Evolutionary conservation across 1,140 invertebrate species (phyloP).

Genomic region (Diorhabda carinulata): DNA sequence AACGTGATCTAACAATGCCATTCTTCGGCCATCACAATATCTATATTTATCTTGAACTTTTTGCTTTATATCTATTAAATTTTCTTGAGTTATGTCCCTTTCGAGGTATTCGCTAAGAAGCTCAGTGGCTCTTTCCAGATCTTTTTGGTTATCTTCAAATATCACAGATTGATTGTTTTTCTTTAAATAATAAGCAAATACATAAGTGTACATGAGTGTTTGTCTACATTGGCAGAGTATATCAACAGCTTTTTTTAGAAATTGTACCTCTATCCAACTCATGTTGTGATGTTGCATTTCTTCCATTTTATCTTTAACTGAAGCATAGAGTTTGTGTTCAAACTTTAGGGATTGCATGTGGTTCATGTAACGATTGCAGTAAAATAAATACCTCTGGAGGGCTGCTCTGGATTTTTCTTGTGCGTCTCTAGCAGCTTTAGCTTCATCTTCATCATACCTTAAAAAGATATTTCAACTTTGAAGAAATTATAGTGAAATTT

Average conservation of each 20-base stretch:
- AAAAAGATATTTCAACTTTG: not conserved
- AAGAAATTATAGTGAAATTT: no score
- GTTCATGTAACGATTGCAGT: conserved; percentile 91
- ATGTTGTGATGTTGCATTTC: conserved; percentile 77
- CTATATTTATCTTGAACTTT: conserved; percentile 74
- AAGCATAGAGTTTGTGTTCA: conserved; percentile 64
- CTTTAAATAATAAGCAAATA: conserved; percentile 68
- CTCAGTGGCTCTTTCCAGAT: conserved; percentile 68
- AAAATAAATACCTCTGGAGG: conserved; percentile 92
- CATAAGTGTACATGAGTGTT: conserved; percentile 72
- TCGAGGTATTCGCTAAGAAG: conserved; percentile 69
- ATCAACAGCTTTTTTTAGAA: conserved; percentile 65
- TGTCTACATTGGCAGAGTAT: conserved; percentile 65
- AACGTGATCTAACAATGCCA: conserved; percentile 67
- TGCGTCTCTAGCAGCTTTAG: conserved; percentile 91
- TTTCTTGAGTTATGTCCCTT: conserved; percentile 66
- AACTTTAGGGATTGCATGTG: conserved; percentile 75
- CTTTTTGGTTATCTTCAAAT: conserved; percentile 72
- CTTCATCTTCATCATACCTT: conserved; percentile 83
- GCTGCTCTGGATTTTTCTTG: conserved; percentile 93
- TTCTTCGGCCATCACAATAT: conserved; percentile 69
- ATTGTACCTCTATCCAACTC: conserved; percentile 76
- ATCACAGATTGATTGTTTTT: conserved; percentile 69
- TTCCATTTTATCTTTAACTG: conserved; percentile 67
- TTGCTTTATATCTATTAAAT: conserved; percentile 71